Evolutionary conservation across 1,140 invertebrate genomes (phyloP).

Genomic region (Caenorhabditis briggsae): DNA sequence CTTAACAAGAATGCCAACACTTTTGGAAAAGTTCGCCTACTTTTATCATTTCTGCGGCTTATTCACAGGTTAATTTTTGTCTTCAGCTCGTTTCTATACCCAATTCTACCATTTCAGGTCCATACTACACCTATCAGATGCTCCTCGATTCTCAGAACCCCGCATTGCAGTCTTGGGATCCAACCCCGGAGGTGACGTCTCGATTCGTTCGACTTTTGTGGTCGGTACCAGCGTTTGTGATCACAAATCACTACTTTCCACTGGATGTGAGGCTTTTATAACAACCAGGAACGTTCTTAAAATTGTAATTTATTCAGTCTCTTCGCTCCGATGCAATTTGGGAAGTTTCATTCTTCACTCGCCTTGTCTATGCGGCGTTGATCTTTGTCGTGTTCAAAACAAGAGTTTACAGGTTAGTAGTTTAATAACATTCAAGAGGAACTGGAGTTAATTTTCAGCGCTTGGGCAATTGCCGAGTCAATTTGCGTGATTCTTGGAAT

Average conservation of each 20-base stretch:
- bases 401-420: constrained; percentile 84
- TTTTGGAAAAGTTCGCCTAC: constrained; percentile 74
- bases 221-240: constrained; percentile 73
- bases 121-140: constrained; percentile 76
- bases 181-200: constrained; percentile 41
- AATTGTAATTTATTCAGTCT: constrained; percentile 63
- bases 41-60: constrained; percentile 74
- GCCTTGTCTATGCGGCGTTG: constrained; percentile 87
- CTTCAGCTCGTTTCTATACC: no score
- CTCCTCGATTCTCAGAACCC: constrained; percentile 61
- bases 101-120: constrained; percentile 63
- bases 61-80: constrained; percentile 68
- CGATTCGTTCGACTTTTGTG: constrained; percentile 68
- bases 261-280: constrained; percentile 69
- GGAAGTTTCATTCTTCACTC: constrained; percentile 82
- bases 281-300: neutral
- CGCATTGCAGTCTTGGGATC: constrained; percentile 31
- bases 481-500: constrained; percentile 90
- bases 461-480: constrained; percentile 89
- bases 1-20: constrained; percentile 66
- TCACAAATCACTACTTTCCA: constrained; percentile 72
- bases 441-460: constrained; percentile 77
- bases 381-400: constrained; percentile 89
- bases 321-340: constrained; percentile 78
- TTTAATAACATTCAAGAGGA: neutral